Evolutionary conservation across 2,113 vertebrate genomes (phyloP).

Genomic region (Turdus rufiventris): DNA sequence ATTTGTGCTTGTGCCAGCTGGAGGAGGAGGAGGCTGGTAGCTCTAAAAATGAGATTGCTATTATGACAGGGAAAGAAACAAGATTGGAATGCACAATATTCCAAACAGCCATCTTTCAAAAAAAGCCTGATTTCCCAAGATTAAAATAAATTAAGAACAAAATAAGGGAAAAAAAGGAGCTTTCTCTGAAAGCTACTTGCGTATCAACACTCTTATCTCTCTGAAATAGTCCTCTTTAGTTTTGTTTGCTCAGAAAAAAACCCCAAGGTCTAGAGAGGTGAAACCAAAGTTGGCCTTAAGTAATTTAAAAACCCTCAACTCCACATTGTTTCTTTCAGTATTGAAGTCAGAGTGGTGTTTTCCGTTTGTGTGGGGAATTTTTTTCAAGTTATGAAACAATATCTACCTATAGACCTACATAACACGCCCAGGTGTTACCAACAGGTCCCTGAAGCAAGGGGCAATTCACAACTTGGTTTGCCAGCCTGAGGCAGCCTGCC

Average conservation of each 20-base stretch:
- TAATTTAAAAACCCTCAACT: not conserved
- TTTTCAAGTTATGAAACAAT: not conserved
- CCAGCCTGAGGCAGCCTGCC: not conserved
- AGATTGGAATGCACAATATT: not conserved
- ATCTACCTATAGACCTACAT: not conserved
- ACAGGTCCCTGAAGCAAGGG: rapidly evolving
- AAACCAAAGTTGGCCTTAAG: not conserved
- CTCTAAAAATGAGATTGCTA: not conserved
- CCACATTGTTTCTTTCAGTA: not conserved
- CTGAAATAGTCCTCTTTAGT: not conserved
- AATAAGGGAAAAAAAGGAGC: not conserved
- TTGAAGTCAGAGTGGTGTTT: not conserved
- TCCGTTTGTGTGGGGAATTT: not conserved
- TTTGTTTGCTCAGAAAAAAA: not conserved
- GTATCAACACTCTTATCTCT: not conserved
- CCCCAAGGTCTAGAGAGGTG: not conserved
- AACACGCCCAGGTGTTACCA: too few relatives aligned
- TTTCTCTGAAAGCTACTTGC: not conserved
- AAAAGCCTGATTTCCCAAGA: not conserved
- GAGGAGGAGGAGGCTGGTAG: not conserved
- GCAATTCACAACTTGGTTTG: not conserved
- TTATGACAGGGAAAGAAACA: not conserved
- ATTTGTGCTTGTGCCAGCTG: not conserved
- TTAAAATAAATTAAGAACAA: not conserved
- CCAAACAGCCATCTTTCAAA: not conserved